Conservation (phyloP, 1,140 invertebrate genomes). For the Drosophila virilis region DNA sequence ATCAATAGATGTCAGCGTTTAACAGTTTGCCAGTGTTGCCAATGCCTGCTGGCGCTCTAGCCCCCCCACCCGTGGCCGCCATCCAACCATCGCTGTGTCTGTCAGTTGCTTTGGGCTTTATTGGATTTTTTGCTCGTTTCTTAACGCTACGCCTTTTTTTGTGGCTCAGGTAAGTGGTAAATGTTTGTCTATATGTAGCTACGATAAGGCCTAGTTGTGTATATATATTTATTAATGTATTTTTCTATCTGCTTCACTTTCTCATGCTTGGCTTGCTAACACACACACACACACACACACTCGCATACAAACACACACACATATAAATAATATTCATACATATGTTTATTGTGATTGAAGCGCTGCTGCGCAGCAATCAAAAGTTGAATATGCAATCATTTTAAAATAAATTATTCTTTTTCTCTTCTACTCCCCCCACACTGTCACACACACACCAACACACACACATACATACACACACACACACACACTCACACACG, state of each 20-base stretch:
- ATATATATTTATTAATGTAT: neutral
- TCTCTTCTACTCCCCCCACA: slow-evolving; percentile 65
- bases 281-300: neutral
- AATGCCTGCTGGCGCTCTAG: slow-evolving; percentile 38
- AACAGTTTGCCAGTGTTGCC: slow-evolving; percentile 51
- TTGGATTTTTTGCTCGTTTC: slow-evolving; percentile 42
- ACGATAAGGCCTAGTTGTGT: slow-evolving; percentile 3
- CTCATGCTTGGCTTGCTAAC: slow-evolving; percentile 9
- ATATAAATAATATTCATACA: slow-evolving; percentile 14
- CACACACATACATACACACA: slow-evolving; percentile 41
- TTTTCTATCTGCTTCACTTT: slow-evolving; percentile 13
- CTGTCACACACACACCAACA: slow-evolving; percentile 44
- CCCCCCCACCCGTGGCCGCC: neutral
- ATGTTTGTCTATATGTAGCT: slow-evolving; percentile 19
- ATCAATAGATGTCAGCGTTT: slow-evolving; percentile 78
- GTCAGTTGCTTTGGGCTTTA: slow-evolving; percentile 48
- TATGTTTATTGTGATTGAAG: slow-evolving; percentile 35
- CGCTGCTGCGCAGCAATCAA: slow-evolving; percentile 34
- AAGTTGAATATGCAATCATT: slow-evolving; percentile 60
- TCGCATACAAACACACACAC: slow-evolving; percentile 11
- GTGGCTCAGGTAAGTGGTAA: slow-evolving; percentile 55
- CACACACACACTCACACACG: slow-evolving; percentile 19
- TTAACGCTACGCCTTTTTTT: slow-evolving; percentile 6
- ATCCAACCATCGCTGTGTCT: slow-evolving; percentile 1
- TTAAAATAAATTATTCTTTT: slow-evolving; percentile 74